These are phyloP conservation scores for Bergia puertoricense DNA, from an alignment of 92 coral and sea anemone species.

Conservation along the genomic window DNA sequence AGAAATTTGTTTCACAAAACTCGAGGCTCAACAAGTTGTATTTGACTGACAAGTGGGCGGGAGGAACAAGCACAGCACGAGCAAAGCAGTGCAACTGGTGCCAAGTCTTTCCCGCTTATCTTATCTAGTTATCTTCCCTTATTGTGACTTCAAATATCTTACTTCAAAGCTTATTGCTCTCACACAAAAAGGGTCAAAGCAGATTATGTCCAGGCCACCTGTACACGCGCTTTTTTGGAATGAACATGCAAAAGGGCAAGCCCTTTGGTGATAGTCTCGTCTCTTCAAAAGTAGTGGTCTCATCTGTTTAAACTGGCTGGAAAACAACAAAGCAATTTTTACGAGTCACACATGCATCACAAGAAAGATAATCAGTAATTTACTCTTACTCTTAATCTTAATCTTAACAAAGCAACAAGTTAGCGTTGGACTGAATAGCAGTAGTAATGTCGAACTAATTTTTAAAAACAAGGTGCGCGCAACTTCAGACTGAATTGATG, in stretches of 20 bases:
- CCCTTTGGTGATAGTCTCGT: no score
- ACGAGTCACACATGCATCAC: no score
- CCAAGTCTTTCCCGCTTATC: not conserved
- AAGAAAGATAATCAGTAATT: no score
- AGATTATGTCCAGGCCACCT: not conserved
- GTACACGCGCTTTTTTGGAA: not conserved
- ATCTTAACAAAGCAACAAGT: not conserved
- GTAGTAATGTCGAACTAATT: no score
- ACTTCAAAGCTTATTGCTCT: not conserved
- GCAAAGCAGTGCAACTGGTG: not conserved
- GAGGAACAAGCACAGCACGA: not conserved
- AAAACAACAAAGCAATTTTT: not conserved
- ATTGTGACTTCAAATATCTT: not conserved
- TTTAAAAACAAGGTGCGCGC: no score
- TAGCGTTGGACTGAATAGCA: no score
- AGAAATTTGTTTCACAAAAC: no score
- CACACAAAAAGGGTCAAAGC: not conserved
- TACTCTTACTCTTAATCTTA: not conserved
- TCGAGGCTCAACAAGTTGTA: not conserved
- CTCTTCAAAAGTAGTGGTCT: no score
- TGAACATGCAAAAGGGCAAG: not conserved
- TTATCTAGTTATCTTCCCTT: not conserved
- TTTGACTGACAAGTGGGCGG: slow-evolving; percentile 5
- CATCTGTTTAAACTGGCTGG: no score
- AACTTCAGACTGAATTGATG: no score